Conservation (phyloP, 1,140 invertebrate genomes). For the Drosophila miranda region DNA sequence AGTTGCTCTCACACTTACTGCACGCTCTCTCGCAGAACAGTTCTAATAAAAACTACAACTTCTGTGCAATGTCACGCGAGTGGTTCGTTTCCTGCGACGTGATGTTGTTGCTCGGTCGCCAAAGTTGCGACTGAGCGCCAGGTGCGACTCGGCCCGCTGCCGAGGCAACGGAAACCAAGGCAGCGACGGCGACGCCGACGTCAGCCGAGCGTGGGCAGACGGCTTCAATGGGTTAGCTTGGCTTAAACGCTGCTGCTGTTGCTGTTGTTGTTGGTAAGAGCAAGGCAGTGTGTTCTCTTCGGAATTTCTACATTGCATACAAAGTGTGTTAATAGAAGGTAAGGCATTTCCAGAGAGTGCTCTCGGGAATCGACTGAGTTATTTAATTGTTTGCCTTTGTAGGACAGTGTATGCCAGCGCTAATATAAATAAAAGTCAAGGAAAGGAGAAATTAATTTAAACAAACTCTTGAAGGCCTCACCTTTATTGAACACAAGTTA, state of each 20-base stretch:
- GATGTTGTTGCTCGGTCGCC: constrained; percentile 64
- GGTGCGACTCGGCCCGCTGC: constrained; percentile 54
- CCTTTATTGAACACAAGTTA: too few species aligned
- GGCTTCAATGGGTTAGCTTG: constrained; percentile 72
- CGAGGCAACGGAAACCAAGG: constrained; percentile 44
- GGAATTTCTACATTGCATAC: too few species aligned
- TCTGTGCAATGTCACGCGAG: constrained; percentile 38
- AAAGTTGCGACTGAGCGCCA: constrained; percentile 70
- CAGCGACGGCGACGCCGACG: constrained; percentile 10
- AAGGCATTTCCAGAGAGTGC: too few species aligned
- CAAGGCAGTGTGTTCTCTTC: too few species aligned
- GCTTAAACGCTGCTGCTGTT: constrained; percentile 19
- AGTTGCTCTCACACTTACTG: too few species aligned
- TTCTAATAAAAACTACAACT: constrained; percentile 49
- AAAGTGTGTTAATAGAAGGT: too few species aligned
- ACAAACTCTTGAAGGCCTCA: too few species aligned
- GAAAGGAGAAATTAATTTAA: too few species aligned
- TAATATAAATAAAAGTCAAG: too few species aligned
- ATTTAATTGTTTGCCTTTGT: too few species aligned
- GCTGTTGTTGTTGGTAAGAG: neutral
- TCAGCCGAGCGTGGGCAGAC: constrained; percentile 32
- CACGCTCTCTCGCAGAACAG: constrained; percentile 19
- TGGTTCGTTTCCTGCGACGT: constrained; percentile 52
- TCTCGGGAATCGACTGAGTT: too few species aligned
- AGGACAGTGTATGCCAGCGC: too few species aligned